Percentiles rank a stretch among this genome's conserved stretches.
phyloP scores from a whole-genome alignment of 1,140 invertebrate genomes.

The Orius insidiosus region DNA sequence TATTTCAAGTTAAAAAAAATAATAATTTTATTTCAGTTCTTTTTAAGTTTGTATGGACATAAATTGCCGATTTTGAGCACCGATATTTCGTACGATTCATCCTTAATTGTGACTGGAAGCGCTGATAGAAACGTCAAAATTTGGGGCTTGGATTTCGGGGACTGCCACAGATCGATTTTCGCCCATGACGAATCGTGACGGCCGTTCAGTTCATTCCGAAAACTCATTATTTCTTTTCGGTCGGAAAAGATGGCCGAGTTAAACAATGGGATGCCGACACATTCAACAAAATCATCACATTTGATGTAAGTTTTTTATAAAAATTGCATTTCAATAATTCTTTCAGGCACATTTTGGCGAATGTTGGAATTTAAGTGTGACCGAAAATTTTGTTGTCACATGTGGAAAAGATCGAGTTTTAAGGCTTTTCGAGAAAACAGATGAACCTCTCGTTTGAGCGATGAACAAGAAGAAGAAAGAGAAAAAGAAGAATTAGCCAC shows the following conservation, averaged over 20 bases:
- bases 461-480: constrained; percentile 72
- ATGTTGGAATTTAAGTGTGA: constrained; percentile 55
- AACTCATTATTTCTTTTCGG: constrained; percentile 87
- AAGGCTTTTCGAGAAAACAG: constrained; percentile 69
- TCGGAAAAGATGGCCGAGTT: constrained; percentile 80
- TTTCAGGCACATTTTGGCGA: constrained; percentile 59
- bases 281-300: constrained; percentile 75
- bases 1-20: background rate
- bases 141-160: constrained; percentile 97
- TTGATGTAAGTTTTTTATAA: constrained; percentile 49
- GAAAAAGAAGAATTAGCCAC: constrained; percentile 55
- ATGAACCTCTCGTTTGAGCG: constrained; percentile 83
- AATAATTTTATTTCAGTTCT: constrained; percentile 53
- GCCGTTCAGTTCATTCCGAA: constrained; percentile 71
- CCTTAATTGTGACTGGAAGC: constrained; percentile 81
- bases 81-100: constrained; percentile 86
- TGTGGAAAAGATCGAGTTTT: constrained; percentile 80
- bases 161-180: constrained; percentile 75
- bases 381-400: constrained; percentile 61
- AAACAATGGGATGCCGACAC: constrained; percentile 96
- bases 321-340: background rate
- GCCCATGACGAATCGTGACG: constrained; percentile 93
- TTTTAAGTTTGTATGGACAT: constrained; percentile 89
- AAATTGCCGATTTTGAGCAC: constrained; percentile 84
- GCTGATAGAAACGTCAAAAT: constrained; percentile 92